These are phyloP conservation scores for Intellagama lesueurii DNA, from an alignment of 2,797 vertebrate genomes.

Conservation along the genomic window DNA sequence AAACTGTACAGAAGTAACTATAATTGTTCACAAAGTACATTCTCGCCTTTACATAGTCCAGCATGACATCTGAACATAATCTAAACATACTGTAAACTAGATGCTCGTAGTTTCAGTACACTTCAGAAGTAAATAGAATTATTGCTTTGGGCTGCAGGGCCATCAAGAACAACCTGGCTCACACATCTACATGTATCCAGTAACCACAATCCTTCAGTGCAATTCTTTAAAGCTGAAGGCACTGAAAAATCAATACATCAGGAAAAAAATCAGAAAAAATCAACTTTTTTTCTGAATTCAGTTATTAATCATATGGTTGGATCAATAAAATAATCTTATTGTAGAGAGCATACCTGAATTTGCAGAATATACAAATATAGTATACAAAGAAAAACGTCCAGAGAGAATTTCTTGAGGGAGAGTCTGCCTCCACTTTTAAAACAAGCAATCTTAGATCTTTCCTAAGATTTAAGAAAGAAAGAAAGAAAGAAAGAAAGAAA, in stretches of 20 bases:
- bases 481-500: conserved; percentile 18
- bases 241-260: background rate
- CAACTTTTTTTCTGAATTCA: background rate
- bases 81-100: background rate
- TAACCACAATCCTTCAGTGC: no score
- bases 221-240: background rate
- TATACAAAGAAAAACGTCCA: background rate
- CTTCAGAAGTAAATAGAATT: background rate
- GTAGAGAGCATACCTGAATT: background rate
- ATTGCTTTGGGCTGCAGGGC: no score
- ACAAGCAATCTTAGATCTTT: conserved; percentile 1
- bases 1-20: background rate
- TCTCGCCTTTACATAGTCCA: background rate
- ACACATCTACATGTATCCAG: background rate
- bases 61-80: background rate
- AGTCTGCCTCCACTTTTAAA: background rate
- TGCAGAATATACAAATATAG: background rate
- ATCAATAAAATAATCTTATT: background rate
- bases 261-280: no score
- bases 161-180: background rate
- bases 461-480: conserved; percentile 29
- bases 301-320: background rate
- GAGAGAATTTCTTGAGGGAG: background rate
- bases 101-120: background rate
- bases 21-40: background rate